Conservation (phyloP, 2,113 vertebrate genomes). For the Heptranchias perlo region DNA sequence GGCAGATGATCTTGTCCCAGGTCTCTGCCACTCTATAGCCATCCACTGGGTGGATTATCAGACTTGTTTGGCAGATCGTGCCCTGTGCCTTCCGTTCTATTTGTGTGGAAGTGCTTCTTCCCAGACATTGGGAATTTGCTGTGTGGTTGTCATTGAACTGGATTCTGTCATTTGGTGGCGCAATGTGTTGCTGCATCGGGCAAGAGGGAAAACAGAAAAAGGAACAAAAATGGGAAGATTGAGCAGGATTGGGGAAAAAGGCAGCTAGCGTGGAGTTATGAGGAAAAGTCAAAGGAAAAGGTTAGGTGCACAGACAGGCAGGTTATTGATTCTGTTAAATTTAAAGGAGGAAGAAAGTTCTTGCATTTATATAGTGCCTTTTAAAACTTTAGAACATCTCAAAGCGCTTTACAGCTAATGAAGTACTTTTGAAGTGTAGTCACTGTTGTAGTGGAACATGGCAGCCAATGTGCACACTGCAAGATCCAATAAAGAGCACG, state of each 20-base stretch:
- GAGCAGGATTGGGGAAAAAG: too few species aligned
- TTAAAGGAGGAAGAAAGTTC: background rate
- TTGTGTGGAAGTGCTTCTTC: background rate
- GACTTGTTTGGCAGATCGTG: background rate
- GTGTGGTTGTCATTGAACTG: background rate
- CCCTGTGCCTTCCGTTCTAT: background rate
- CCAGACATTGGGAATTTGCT: background rate
- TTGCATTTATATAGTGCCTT: background rate
- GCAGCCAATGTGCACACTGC: too few species aligned
- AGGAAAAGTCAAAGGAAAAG: too few species aligned
- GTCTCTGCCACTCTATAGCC: background rate
- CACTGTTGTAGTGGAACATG: too few species aligned
- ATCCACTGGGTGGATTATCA: background rate
- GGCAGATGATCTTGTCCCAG: background rate
- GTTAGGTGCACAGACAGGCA: too few species aligned
- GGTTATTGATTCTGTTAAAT: too few species aligned
- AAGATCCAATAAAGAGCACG: too few species aligned
- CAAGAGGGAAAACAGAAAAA: too few species aligned
- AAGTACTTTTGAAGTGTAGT: background rate
- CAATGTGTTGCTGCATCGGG: too few species aligned
- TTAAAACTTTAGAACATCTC: background rate
- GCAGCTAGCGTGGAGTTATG: too few species aligned
- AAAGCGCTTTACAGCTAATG: background rate
- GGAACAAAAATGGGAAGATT: too few species aligned
- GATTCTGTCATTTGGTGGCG: background rate